Base-by-base conservation (phyloP, 2,888 invertebrate species). In the Catocala sponsa region DNA sequence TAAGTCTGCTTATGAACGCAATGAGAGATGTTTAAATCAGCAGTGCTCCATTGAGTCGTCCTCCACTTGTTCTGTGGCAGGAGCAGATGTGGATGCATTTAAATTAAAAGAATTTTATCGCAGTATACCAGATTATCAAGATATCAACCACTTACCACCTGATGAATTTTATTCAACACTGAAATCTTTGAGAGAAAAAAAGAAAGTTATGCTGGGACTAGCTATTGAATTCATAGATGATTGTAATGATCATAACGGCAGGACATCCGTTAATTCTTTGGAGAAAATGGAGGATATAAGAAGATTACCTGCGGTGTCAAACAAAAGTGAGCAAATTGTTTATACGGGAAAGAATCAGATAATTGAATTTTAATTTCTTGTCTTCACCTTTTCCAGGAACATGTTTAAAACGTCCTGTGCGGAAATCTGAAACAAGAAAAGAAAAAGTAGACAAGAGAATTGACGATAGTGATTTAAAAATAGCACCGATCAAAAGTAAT, bases 101-200 rank as follows among this genome's bases (percentile, higher is more conserved):
- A 96, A 96, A 54, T 93, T 97, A 69, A 94, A 97, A 63, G 96
- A 97, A 63, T 97, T 97, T 86, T 96, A 97, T 74, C 96, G 96
- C 55, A 97, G 97, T 79, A 97, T 97, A 82, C 97, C 97, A 59
- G 97, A 97, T 82, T 97, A 97, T 72, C 95, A 95, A 63, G 97
- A 97, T 53, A 95, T 98, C 2, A 95, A 97, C 83, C 97, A 97
- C 88, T 90, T 97, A 70, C 96, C 97, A 0, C 96, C 96, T 65
- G 96, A 95, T 61, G 97, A 98, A 78, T 97, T 97, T 85, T 96
- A 97, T 83, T 95, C 95, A 11, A 96, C 96, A 42, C 84, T 98
- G 55, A 96, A 96, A 84, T 95, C 94, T 61, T 86, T 97, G 52
- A 95, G 96, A 70, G 95, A 96, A 72, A 96, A 95, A 80, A 96